Evolutionary conservation across 2,797 vertebrate genomes (phyloP).

Genomic region (Sorex maritimensis): DNA sequence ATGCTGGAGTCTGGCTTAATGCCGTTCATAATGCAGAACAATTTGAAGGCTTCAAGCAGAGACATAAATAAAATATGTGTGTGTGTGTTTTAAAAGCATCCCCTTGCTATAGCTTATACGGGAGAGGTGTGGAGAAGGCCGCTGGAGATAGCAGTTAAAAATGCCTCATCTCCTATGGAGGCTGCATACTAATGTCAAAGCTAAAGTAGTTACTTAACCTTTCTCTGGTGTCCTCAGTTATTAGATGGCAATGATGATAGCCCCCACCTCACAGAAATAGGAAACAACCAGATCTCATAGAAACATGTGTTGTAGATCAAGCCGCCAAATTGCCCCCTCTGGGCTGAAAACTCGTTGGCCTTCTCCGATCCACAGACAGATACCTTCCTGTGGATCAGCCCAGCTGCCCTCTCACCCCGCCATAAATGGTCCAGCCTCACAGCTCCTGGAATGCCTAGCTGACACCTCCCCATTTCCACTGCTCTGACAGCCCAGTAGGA

Average conservation of each 20-base stretch:
- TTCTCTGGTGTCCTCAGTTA: constrained; percentile 16
- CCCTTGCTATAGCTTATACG: neutral
- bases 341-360: too few relatives aligned
- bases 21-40: neutral
- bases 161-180: neutral
- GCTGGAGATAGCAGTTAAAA: constrained; percentile 30
- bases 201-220: constrained; percentile 2
- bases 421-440: too few relatives aligned
- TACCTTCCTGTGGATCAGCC: too few relatives aligned
- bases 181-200: constrained; percentile 24
- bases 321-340: too few relatives aligned
- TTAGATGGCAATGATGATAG: constrained; percentile 18
- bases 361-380: too few relatives aligned
- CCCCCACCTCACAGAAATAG: neutral
- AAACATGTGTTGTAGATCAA: neutral
- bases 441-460: too few relatives aligned
- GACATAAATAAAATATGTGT: neutral
- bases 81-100: constrained; percentile 45
- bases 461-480: too few relatives aligned
- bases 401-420: too few relatives aligned
- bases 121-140: neutral
- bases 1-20: neutral
- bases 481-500: too few relatives aligned
- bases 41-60: constrained; percentile 45
- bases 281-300: constrained; percentile 1